A percentile compares a stretch with the other conserved stretches of the same genome.
These are phyloP conservation scores for Resseliella maxima DNA, from an alignment of 2,888 invertebrate species.

Conservation along the genomic window DNA sequence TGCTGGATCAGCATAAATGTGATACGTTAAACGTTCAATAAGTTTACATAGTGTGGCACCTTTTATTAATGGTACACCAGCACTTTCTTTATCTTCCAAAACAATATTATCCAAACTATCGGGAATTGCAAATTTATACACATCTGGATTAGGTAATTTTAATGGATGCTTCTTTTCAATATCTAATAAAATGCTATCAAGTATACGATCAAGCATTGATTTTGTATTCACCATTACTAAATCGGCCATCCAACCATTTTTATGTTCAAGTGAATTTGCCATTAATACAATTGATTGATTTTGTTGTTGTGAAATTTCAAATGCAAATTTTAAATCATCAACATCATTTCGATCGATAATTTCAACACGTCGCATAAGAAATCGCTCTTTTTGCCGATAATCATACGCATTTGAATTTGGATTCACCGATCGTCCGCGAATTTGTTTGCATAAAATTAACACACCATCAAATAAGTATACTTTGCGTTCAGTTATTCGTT, in stretches of 20 bases:
- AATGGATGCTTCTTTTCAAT: constrained; percentile 95
- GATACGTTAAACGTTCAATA: constrained; percentile 96
- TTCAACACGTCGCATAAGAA: constrained; percentile 91
- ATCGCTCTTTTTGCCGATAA: constrained; percentile 89
- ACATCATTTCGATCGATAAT: constrained; percentile 91
- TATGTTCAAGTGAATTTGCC: constrained; percentile 71
- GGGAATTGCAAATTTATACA: constrained; percentile 93
- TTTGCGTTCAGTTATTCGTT: constrained; percentile 86
- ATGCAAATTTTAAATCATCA: constrained; percentile 81
- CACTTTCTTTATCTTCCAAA: constrained; percentile 82
- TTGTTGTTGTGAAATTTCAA: constrained; percentile 83
- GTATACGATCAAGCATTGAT: constrained; percentile 82
- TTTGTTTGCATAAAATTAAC: constrained; percentile 90
- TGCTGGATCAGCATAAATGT: constrained; percentile 96
- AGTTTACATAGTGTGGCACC: constrained; percentile 95
- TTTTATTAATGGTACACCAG: constrained; percentile 91
- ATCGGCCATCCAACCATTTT: constrained; percentile 98
- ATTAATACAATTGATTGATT: constrained; percentile 76
- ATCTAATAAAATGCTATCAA: constrained; percentile 89
- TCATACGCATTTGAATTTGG: constrained; percentile 71
- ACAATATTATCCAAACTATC: constrained; percentile 92
- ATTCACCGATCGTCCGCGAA: constrained; percentile 68
- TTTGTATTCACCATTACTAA: constrained; percentile 97
- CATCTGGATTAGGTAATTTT: constrained; percentile 82
- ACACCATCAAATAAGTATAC: constrained; percentile 95